A percentile compares a stretch with the other conserved stretches of the same genome.
Conservation (phyloP, 2,113 vertebrate genomes). For the Chascanopsetta lugubris region DNA sequence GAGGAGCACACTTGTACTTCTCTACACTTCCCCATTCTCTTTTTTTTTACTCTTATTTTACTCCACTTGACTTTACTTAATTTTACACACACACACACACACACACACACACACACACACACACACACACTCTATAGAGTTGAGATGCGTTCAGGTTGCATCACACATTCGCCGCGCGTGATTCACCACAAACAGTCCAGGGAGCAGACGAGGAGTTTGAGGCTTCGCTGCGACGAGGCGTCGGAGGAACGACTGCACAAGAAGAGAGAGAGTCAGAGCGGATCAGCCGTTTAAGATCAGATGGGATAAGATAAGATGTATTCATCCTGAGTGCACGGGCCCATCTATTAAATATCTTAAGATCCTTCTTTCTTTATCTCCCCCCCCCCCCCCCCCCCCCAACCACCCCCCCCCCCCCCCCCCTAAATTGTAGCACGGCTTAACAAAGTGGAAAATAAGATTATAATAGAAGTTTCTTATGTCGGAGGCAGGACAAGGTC, state of each 20-base stretch:
- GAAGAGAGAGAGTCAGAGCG: constrained; percentile 29
- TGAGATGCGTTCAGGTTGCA: constrained; percentile 38
- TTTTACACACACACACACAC: constrained; percentile 65
- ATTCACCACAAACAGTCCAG: constrained; percentile 21
- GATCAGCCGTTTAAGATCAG: constrained; percentile 61
- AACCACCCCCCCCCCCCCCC: too few species aligned
- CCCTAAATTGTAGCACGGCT: constrained; percentile 37
- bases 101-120: constrained; percentile 69
- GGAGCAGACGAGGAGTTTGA: constrained; percentile 26
- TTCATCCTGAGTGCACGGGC: constrained; percentile 21
- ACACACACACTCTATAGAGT: constrained; percentile 68
- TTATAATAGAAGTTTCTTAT: constrained; percentile 42
- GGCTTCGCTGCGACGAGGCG: constrained; percentile 33
- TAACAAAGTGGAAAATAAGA: constrained; percentile 39
- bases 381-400: too few species aligned
- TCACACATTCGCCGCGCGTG: constrained; percentile 9
- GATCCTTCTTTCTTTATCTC: constrained; percentile 29
- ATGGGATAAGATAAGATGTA: constrained; percentile 37
- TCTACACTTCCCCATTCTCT: too few species aligned
- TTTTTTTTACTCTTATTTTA: too few species aligned
- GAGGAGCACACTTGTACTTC: too few species aligned
- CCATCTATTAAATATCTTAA: constrained; percentile 25
- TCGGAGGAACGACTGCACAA: constrained; percentile 44
- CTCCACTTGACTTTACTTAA: neutral
- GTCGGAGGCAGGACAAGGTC: constrained; percentile 14